These are phyloP conservation scores for Eptesicus fuscus DNA, from an alignment of 2,113 vertebrate genomes.

Conservation along the genomic window DNA sequence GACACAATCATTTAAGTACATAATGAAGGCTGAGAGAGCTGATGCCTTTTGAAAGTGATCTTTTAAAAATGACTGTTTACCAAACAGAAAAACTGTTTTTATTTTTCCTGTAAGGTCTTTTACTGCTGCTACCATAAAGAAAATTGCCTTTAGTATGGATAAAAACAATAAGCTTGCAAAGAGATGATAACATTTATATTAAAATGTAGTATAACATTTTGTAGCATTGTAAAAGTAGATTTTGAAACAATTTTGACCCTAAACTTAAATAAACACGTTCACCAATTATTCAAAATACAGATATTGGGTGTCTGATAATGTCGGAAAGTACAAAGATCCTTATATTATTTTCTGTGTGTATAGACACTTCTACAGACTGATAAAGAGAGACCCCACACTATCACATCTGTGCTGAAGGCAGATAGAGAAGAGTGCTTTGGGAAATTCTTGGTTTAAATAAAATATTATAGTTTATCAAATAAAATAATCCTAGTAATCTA, in stretches of 20 bases:
- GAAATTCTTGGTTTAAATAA: not conserved
- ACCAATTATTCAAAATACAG: not conserved
- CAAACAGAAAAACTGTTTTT: not conserved
- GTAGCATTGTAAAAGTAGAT: not conserved
- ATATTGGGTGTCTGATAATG: not conserved
- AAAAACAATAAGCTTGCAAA: not conserved
- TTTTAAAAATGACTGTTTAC: not conserved
- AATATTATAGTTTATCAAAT: not conserved
- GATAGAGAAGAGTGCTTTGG: not conserved
- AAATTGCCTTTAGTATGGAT: not conserved
- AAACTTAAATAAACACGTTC: not conserved
- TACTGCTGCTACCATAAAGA: not conserved
- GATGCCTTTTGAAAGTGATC: not conserved
- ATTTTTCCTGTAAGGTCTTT: not conserved
- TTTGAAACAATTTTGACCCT: constrained; percentile 4
- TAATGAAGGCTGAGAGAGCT: not conserved
- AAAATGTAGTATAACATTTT: not conserved
- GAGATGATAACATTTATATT: not conserved
- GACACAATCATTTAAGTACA: not conserved
- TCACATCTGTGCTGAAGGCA: not conserved
- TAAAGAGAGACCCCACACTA: not conserved
- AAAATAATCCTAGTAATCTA: not conserved
- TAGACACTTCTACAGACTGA: not conserved
- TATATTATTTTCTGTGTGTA: not conserved
- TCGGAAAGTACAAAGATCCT: not conserved